Evolutionary conservation across 2,113 vertebrate species (phyloP), one percentile per base, ranked within the genome.

Genomic region (Lota lota): DNA sequence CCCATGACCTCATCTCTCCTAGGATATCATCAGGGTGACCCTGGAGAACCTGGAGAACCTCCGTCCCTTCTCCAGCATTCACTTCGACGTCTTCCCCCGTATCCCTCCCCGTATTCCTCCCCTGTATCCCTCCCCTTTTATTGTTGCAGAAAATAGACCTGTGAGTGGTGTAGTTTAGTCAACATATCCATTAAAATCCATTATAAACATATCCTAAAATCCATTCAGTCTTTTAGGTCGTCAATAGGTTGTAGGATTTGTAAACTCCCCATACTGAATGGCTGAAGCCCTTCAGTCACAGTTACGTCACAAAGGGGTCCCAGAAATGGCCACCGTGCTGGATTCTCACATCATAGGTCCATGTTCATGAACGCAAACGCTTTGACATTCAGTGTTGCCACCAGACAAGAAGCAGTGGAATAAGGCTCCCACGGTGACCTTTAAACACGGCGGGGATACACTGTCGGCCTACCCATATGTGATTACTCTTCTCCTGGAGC

Each of bases 51-150:
- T 93, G 81, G 85, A 90, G 67, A 28, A 7, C 21, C 87, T 93
- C 63, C 83, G 86, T 22, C 91, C 92, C 5, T 93, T 93, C 67
- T 77, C 68, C 21, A 90, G 87, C 0, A 5, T 69, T 11, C 81
- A 90, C 79, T 91, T 90, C 65, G 87, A 24, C 1, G 67, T 92
- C 72, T 92, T 89, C 70, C 92, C 91, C 5, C 88, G 92, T 93
- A 92, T 89, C 89, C 76, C 82, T 74, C 47, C 28, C 33, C 58
- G 15, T 4, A 18, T 57, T 6, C 16, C 54, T 17, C 57, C 19
- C 20, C 6, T 59, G 7, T 20, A 22, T 22, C 59, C 59, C 59
- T 61, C 7, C 22, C 59, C 20, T 21, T 61, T 24, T 21, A 10
- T 61, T 1, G 22, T 24, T 19, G 17, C 28, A 33, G 28, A 4